Percentiles rank a stretch among this genome's conserved stretches.
Conservation (phyloP, 2,113 vertebrate species). For the Aleadryas rufinucha region DNA sequence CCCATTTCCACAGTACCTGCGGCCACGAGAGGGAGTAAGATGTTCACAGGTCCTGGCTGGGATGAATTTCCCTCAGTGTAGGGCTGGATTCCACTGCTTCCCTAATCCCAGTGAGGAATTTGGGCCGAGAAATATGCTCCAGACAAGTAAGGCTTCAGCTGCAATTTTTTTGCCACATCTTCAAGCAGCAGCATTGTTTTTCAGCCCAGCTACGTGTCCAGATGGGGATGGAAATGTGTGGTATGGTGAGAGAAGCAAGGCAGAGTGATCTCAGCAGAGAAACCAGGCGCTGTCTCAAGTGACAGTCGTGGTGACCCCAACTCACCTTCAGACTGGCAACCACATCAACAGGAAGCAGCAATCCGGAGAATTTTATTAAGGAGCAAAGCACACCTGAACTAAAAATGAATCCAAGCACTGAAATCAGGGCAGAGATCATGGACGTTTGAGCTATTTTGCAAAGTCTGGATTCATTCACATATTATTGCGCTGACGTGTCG, state of each 20-base stretch:
- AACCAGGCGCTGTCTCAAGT: background rate
- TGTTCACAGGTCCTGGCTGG: background rate
- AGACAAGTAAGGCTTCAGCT: background rate
- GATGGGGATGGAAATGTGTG: background rate
- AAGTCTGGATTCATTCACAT: background rate
- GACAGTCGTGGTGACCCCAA: background rate
- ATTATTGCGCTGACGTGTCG: background rate
- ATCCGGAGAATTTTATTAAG: background rate
- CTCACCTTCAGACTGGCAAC: background rate
- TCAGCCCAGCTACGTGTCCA: background rate
- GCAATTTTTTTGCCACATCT: background rate
- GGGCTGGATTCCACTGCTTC: background rate
- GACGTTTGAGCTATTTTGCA: background rate
- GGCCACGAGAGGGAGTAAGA: conserved; percentile 33
- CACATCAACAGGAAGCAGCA: background rate
- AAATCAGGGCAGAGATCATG: background rate
- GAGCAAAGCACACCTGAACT: background rate
- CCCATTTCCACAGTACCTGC: too few species aligned
- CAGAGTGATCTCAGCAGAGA: background rate
- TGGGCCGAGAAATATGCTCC: background rate
- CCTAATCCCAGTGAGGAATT: background rate
- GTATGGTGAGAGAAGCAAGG: background rate
- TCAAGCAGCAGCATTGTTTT: background rate
- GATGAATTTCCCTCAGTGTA: background rate
- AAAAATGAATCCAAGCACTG: background rate